These are phyloP conservation scores for Threskiornis aethiopicus DNA, from an alignment of 2,797 vertebrate genomes.

Conservation along the genomic window DNA sequence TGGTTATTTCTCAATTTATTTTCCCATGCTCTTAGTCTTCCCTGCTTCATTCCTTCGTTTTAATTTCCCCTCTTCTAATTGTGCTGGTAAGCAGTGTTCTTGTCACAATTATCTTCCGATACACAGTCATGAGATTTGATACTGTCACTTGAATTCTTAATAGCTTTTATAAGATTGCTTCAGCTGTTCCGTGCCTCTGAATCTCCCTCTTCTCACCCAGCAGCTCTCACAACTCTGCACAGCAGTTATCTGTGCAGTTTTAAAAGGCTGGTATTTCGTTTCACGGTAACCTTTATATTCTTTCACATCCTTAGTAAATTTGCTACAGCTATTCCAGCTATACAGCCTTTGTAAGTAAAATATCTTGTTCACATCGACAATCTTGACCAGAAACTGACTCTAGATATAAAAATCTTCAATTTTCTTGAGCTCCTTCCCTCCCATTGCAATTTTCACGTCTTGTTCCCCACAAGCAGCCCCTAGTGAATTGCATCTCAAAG, in stretches of 20 bases:
- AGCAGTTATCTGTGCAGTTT: background rate
- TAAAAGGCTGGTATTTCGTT: background rate
- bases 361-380: background rate
- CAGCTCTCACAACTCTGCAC: background rate
- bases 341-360: background rate
- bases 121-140: background rate
- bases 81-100: background rate
- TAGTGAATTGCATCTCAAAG: background rate
- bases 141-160: background rate
- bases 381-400: background rate
- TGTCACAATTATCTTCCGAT: background rate
- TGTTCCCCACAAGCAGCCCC: background rate
- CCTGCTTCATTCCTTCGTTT: background rate
- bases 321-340: background rate
- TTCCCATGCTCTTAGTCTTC: background rate
- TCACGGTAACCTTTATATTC: background rate
- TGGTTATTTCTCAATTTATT: constrained; percentile 14
- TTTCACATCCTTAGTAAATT: background rate
- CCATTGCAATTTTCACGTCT: background rate
- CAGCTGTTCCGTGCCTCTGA: background rate
- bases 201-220: background rate
- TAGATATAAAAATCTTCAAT: background rate
- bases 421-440: background rate
- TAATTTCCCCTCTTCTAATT: background rate
- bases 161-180: background rate